These are phyloP conservation scores for Chroicocephalus ridibundus DNA, from an alignment of 2,113 vertebrate genomes.

Conservation along the genomic window DNA sequence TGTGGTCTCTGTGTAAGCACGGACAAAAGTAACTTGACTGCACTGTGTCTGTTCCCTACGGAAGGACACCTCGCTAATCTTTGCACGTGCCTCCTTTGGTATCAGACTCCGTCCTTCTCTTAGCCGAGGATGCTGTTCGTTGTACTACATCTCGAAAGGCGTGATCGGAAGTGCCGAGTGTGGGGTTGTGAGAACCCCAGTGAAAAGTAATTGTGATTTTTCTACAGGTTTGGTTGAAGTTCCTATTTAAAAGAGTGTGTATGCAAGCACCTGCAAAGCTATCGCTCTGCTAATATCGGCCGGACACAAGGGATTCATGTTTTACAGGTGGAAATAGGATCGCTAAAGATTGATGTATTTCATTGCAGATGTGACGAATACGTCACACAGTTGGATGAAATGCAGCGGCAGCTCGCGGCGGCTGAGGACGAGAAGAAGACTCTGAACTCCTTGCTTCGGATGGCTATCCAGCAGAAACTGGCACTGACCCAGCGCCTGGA, in stretches of 20 bases:
- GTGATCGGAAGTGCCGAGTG: rapidly evolving
- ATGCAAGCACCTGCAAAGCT: background rate
- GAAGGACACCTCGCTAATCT: background rate
- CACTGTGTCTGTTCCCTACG: rapidly evolving
- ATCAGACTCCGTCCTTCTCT: background rate
- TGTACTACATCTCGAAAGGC: background rate
- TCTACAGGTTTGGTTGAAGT: background rate
- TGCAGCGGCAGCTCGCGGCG: conserved; percentile 95
- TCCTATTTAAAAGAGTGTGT: background rate
- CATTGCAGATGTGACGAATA: conserved; percentile 91
- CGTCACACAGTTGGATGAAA: conserved; percentile 94
- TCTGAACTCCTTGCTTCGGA: conserved; percentile 93
- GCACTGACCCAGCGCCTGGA: conserved; percentile 96
- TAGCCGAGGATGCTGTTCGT: background rate
- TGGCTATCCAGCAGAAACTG: conserved; percentile 99
- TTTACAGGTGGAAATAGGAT: background rate
- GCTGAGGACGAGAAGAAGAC: conserved; percentile 99
- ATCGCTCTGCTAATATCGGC: background rate
- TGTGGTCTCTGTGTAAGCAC: background rate
- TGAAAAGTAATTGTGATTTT: background rate
- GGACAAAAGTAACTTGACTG: background rate
- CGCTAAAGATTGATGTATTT: background rate
- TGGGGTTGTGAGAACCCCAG: background rate
- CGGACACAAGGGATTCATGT: background rate
- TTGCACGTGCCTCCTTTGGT: background rate